Percentiles rank a stretch among this genome's conserved stretches.
Conservation (phyloP, 2,888 invertebrate species). For the Megamerina dolium region DNA sequence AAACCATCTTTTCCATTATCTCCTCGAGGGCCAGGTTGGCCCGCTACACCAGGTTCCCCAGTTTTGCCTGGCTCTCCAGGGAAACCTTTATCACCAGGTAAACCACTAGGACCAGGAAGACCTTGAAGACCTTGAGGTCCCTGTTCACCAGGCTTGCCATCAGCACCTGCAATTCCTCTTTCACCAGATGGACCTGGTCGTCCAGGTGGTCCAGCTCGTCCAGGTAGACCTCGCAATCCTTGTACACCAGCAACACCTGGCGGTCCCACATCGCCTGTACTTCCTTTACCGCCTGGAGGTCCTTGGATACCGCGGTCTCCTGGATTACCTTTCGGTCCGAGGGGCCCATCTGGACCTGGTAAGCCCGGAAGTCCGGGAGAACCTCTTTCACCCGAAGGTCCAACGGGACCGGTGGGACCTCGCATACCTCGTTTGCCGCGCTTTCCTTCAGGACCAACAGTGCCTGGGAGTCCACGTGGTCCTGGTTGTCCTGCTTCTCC, state of each 20-base stretch:
- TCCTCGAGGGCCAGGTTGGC: conserved; percentile 70
- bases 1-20: conserved; percentile 73
- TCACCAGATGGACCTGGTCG: conserved; percentile 67
- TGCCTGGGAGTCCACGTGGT: conserved; percentile 69
- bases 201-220: conserved; percentile 65
- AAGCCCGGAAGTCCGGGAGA: conserved; percentile 42
- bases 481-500: conserved; percentile 70
- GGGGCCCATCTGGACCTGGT: conserved; percentile 71
- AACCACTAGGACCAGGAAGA: conserved; percentile 67
- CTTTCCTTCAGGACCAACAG: conserved; percentile 69
- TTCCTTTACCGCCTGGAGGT: conserved; percentile 58
- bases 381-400: conserved; percentile 63
- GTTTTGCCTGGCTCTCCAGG: conserved; percentile 73
- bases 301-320: conserved; percentile 70
- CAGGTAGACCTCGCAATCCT: conserved; percentile 59
- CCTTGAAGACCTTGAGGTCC: conserved; percentile 77
- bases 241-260: conserved; percentile 56
- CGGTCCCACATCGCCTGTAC: conserved; percentile 56
- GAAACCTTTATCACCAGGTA: conserved; percentile 59
- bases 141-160: conserved; percentile 79
- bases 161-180: conserved; percentile 71
- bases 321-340: conserved; percentile 68
- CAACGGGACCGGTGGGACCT: conserved; percentile 68
- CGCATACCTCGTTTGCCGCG: conserved; percentile 72
- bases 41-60: conserved; percentile 65